Evolutionary conservation across 92 coral and sea anemone species (phyloP).

Genomic region (Epizoanthus ramosus): DNA sequence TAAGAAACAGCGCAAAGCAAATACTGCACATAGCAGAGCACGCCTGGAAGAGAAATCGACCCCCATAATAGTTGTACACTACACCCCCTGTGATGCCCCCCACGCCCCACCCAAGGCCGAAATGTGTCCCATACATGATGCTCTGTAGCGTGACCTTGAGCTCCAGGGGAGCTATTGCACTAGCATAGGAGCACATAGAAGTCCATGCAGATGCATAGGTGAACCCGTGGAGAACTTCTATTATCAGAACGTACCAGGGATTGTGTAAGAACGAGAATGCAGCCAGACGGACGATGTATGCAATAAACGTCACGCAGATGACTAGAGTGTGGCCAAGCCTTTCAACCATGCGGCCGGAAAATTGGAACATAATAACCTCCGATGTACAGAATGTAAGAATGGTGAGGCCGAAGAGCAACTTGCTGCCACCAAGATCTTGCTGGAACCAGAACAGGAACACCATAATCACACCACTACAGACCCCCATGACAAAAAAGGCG

Average conservation of each 20-base stretch:
- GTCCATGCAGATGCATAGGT: slow-evolving; percentile 59
- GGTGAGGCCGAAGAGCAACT: slow-evolving; percentile 46
- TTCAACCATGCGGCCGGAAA: slow-evolving; percentile 33
- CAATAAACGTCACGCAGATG: slow-evolving; percentile 27
- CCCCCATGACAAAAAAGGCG: slow-evolving; percentile 48
- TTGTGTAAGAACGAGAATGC: slow-evolving; percentile 37
- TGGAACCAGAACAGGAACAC: slow-evolving; percentile 60
- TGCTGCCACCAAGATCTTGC: slow-evolving; percentile 59
- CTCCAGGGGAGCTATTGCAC: slow-evolving; percentile 49
- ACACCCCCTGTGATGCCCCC: slow-evolving; percentile 52
- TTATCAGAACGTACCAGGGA: slow-evolving; percentile 59
- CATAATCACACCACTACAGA: slow-evolving; percentile 54
- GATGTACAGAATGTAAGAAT: slow-evolving; percentile 47
- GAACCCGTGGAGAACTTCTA: slow-evolving; percentile 59
- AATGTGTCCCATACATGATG: slow-evolving; percentile 50
- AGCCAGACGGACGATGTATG: slow-evolving; percentile 37
- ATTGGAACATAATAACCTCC: slow-evolving; percentile 45
- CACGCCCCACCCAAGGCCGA: slow-evolving; percentile 62
- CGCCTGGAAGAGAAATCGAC: slow-evolving; percentile 43
- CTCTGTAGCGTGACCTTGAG: slow-evolving; percentile 52
- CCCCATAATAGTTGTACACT: slow-evolving; percentile 49
- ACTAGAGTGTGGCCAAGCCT: slow-evolving; percentile 50
- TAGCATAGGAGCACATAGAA: slow-evolving; percentile 45
- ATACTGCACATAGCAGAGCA: slow-evolving; percentile 35
- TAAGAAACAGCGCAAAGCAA: too few species aligned